These are phyloP conservation scores for Cynopterus brachyotis DNA, from an alignment of 2,113 vertebrate species.

Conservation along the genomic window DNA sequence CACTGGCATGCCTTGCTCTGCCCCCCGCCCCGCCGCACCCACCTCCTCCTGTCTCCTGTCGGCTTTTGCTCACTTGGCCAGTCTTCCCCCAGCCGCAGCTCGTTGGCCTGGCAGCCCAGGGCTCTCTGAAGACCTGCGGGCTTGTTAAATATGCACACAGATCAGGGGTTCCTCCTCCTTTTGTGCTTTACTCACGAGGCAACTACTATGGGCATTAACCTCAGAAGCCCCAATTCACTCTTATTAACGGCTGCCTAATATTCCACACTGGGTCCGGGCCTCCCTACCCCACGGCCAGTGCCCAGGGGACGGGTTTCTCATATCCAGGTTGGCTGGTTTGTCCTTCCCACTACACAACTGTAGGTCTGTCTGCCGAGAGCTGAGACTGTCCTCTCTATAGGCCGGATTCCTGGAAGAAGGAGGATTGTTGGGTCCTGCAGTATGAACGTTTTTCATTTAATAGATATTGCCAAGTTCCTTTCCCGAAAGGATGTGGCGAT, in stretches of 20 bases:
- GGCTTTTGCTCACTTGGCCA: rapidly evolving
- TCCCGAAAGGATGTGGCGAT: neutral
- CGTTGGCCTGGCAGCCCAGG: neutral
- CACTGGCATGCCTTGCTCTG: neutral
- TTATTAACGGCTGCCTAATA: neutral
- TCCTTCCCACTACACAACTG: too few relatives aligned
- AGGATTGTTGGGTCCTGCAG: neutral
- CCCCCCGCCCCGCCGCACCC: rapidly evolving
- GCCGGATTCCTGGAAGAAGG: conserved; percentile 48
- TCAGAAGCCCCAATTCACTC: neutral
- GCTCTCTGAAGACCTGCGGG: neutral
- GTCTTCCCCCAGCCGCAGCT: neutral
- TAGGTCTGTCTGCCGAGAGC: neutral
- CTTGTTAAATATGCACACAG: too few relatives aligned
- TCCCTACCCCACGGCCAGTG: neutral
- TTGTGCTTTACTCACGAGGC: neutral
- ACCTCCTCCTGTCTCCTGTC: neutral
- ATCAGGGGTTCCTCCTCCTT: neutral
- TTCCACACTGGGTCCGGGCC: neutral
- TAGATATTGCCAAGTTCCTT: conserved; percentile 27
- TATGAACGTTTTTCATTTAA: neutral
- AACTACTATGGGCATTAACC: too few relatives aligned
- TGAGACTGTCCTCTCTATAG: neutral
- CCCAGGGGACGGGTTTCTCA: neutral
- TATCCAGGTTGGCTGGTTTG: rapidly evolving